A percentile compares a stretch with the other conserved stretches of the same genome.
These are phyloP conservation scores for Eupithecia exiguata DNA, from an alignment of 2,888 invertebrate genomes.

Conservation along the genomic window DNA sequence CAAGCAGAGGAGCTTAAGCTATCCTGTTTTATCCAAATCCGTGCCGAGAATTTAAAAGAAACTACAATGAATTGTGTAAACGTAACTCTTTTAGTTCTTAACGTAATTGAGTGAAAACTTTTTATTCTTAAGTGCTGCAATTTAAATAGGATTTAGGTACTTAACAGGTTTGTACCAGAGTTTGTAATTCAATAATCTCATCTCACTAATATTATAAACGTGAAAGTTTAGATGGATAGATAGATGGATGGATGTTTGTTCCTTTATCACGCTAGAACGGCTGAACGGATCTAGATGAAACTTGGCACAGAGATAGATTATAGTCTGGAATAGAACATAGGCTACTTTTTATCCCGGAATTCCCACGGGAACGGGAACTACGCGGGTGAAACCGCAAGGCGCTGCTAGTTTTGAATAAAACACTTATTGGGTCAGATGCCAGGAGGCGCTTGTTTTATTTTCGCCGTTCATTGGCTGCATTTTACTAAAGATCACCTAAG, in stretches of 20 bases:
- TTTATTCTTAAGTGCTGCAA: neutral
- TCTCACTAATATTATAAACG: too few relatives aligned
- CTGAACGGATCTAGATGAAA: too few relatives aligned
- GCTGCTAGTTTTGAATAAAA: neutral
- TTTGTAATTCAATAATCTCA: neutral
- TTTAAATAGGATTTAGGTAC: neutral
- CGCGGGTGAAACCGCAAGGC: too few relatives aligned
- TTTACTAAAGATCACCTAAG: neutral
- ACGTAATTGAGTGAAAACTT: neutral
- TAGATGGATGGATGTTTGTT: too few relatives aligned
- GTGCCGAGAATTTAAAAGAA: conserved; percentile 6
- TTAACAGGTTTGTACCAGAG: neutral
- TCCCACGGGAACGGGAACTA: too few relatives aligned
- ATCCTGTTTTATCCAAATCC: too few relatives aligned
- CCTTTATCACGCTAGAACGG: too few relatives aligned
- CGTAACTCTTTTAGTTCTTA: neutral
- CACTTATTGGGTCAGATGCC: neutral
- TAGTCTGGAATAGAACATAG: too few relatives aligned
- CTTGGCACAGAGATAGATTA: too few relatives aligned
- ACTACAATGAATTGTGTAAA: conserved; percentile 1
- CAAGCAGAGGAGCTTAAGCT: conserved; percentile 7
- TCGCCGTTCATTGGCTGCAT: neutral
- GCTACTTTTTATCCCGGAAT: too few relatives aligned
- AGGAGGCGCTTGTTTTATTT: neutral
- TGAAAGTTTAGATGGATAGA: too few relatives aligned